Conservation (phyloP, 2,113 vertebrate species). For the Anoura caudifer region DNA sequence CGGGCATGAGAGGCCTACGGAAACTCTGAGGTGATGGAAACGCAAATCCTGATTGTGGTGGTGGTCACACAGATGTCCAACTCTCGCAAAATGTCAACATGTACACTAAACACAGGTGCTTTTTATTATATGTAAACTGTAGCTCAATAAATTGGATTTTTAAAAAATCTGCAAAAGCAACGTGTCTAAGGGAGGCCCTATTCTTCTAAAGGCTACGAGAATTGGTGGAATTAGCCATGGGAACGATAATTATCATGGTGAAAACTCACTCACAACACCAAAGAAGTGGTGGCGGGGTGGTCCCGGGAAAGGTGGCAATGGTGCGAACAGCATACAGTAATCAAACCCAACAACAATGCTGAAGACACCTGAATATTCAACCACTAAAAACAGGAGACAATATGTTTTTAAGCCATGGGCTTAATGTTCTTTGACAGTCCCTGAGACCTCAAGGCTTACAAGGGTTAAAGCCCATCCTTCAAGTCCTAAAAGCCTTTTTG, state of each 20-base stretch:
- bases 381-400: not conserved
- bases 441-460: not conserved
- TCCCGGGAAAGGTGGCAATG: not conserved
- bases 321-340: not conserved
- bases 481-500: not conserved
- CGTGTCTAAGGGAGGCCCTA: not conserved
- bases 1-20: not conserved
- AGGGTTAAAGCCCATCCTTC: not conserved
- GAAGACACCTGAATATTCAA: not conserved
- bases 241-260: not conserved
- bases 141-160: not conserved
- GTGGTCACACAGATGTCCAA: not conserved
- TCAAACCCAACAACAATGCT: not conserved
- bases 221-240: not conserved
- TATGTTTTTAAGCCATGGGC: not conserved
- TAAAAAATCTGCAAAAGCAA: not conserved
- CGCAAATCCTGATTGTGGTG: not conserved
- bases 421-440: not conserved
- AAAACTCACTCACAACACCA: not conserved
- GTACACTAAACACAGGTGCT: not conserved
- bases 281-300: not conserved
- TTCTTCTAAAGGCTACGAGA: not conserved
- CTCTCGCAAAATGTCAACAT: not conserved
- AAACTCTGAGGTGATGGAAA: not conserved
- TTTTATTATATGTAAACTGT: not conserved